Conservation (phyloP, 2,888 invertebrate genomes). For the Blera fallax region DNA sequence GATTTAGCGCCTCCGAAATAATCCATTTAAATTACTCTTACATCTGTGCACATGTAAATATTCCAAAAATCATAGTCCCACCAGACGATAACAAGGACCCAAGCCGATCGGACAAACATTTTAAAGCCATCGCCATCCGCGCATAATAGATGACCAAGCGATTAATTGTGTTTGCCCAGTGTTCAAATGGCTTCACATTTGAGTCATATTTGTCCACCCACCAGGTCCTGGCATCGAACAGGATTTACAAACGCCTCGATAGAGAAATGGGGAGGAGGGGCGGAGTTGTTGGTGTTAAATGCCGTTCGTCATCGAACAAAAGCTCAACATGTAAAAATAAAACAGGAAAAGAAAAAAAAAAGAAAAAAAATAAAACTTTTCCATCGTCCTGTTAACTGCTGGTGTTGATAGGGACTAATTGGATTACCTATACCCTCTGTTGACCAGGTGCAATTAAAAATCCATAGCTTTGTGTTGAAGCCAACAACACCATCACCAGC, state of each 20-base stretch:
- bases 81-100: not conserved
- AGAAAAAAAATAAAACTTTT: not conserved
- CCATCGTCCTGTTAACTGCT: conserved; percentile 39
- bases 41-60: not conserved
- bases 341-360: not conserved
- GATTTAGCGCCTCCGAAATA: too few relatives aligned
- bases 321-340: conserved; percentile 16
- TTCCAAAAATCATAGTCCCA: not conserved
- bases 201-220: conserved; percentile 15
- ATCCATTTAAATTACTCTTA: not conserved
- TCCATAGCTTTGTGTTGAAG: conserved; percentile 25
- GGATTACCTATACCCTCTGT: conserved; percentile 54
- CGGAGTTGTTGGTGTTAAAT: not conserved
- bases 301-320: conserved; percentile 23
- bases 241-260: not conserved
- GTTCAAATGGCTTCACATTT: conserved; percentile 26
- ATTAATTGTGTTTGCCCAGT: conserved; percentile 34
- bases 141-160: conserved; percentile 38
- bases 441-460: conserved; percentile 62
- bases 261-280: not conserved
- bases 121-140: not conserved
- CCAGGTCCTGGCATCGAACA: not conserved
- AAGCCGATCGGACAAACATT: not conserved
- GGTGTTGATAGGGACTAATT: conserved; percentile 67
- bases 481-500: not conserved